Conservation (phyloP, 2,888 invertebrate genomes). For the Meteorus colon region DNA sequence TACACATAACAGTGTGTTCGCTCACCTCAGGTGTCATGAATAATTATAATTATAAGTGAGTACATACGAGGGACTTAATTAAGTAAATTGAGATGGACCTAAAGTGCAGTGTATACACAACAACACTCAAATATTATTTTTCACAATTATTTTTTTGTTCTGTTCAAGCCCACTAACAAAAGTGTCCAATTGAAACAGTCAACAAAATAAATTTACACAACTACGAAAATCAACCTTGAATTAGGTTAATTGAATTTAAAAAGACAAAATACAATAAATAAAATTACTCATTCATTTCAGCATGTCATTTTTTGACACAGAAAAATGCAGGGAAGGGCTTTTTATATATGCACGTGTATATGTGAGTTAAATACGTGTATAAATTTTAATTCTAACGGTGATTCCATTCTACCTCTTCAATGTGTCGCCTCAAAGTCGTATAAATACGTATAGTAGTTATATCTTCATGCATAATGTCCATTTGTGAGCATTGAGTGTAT, state of each 20-base stretch:
- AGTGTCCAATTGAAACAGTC: background rate
- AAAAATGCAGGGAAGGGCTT: constrained; percentile 8
- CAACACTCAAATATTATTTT: background rate
- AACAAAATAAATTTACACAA: background rate
- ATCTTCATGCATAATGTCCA: constrained; percentile 19
- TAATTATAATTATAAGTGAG: constrained; percentile 6
- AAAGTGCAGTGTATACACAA: background rate
- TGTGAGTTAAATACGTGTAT: background rate
- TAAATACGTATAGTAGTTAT: constrained; percentile 8
- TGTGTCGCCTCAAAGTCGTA: background rate
- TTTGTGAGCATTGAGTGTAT: constrained; percentile 17
- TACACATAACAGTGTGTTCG: background rate
- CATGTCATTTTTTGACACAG: background rate
- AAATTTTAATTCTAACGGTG: constrained; percentile 34
- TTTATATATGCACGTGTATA: background rate
- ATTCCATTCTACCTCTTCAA: constrained; percentile 13
- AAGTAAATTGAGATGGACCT: background rate
- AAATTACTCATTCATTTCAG: background rate
- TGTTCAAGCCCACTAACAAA: background rate
- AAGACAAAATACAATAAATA: background rate
- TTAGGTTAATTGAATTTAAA: background rate
- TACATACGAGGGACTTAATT: background rate
- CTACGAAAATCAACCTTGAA: background rate
- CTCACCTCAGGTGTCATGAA: background rate
- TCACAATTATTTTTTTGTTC: background rate